Evolutionary conservation across 2,797 vertebrate genomes (phyloP).

Genomic region (Sebastes trivittatus): DNA sequence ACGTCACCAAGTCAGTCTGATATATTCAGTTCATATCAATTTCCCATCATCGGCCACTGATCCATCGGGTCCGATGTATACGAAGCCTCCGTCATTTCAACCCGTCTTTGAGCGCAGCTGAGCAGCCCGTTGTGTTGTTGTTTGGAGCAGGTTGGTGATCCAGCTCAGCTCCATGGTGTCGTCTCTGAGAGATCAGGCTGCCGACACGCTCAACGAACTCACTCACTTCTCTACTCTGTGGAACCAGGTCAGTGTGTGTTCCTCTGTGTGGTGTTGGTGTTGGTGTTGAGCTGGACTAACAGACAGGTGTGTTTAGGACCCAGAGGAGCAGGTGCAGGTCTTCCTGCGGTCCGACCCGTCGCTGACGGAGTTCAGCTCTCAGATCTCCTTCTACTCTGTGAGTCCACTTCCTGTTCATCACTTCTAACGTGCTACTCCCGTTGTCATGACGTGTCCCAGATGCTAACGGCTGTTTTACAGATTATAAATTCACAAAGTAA

Average conservation of each 20-base stretch:
- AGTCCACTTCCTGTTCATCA: slow-evolving; percentile 47
- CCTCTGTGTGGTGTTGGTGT: slow-evolving; percentile 2
- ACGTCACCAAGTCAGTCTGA: slow-evolving; percentile 80
- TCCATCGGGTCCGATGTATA: too few species aligned
- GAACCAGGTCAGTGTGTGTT: slow-evolving; percentile 79
- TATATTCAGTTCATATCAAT: too few species aligned
- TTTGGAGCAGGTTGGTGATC: slow-evolving; percentile 61
- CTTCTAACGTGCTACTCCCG: too few species aligned
- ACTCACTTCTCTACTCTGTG: slow-evolving; percentile 83
- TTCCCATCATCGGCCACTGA: too few species aligned
- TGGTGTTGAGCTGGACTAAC: slow-evolving; percentile 5
- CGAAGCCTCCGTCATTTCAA: too few species aligned
- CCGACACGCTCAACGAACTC: slow-evolving; percentile 77
- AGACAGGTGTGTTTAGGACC: slow-evolving; percentile 72
- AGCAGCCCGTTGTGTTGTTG: too few species aligned
- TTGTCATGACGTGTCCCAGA: too few species aligned
- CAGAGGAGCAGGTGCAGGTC: slow-evolving; percentile 82
- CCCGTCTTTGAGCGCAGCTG: too few species aligned
- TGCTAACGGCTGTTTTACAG: too few species aligned
- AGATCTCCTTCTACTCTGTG: slow-evolving; percentile 85
- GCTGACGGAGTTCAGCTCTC: slow-evolving; percentile 83
- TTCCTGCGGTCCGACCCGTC: slow-evolving; percentile 83
- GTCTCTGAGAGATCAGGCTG: slow-evolving; percentile 75
- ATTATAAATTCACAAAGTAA: too few species aligned
- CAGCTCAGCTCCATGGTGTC: slow-evolving; percentile 82